A percentile compares a stretch with the other conserved stretches of the same genome.
phyloP scores from a whole-genome alignment of 1,140 invertebrate species.

The Lordiphosa stackelbergi region DNA sequence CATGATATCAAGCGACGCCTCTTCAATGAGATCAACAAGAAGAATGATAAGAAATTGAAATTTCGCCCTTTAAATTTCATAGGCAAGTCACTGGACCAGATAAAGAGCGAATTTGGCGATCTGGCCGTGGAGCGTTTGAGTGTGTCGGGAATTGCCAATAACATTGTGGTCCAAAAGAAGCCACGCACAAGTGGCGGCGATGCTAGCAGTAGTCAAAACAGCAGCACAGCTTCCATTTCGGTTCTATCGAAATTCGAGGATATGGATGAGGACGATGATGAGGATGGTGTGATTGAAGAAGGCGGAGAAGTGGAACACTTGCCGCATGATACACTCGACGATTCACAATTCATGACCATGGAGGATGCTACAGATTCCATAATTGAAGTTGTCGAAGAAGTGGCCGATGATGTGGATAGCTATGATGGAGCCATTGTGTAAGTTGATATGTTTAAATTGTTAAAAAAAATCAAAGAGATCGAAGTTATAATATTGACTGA shows the following conservation, averaged over 20 bases:
- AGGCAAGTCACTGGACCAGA: conserved; percentile 59
- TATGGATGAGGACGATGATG: conserved; percentile 24
- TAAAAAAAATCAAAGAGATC: too few species aligned
- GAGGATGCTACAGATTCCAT: conserved; percentile 52
- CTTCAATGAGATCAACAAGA: conserved; percentile 67
- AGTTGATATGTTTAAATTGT: conserved; percentile 8
- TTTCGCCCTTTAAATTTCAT: conserved; percentile 61
- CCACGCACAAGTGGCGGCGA: conserved; percentile 24
- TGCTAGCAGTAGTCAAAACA: conserved; percentile 10
- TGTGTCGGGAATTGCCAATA: conserved; percentile 49
- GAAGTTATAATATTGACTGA: too few species aligned
- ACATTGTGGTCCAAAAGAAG: conserved; percentile 59
- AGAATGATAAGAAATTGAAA: conserved; percentile 58
- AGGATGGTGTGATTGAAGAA: conserved; percentile 7
- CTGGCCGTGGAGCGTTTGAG: conserved; percentile 56
- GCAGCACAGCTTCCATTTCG: conserved; percentile 3
- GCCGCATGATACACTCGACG: background rate
- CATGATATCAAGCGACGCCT: conserved; percentile 65
- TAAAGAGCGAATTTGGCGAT: conserved; percentile 61
- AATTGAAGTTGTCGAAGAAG: conserved; percentile 60
- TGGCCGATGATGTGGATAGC: conserved; percentile 42
- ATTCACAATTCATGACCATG: conserved; percentile 39
- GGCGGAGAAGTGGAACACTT: conserved; percentile 1
- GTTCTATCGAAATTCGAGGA: background rate
- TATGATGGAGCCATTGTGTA: conserved; percentile 54